Evolutionary conservation across 2,113 vertebrate genomes (phyloP).

Genomic region (Zosterops borbonicus): DNA sequence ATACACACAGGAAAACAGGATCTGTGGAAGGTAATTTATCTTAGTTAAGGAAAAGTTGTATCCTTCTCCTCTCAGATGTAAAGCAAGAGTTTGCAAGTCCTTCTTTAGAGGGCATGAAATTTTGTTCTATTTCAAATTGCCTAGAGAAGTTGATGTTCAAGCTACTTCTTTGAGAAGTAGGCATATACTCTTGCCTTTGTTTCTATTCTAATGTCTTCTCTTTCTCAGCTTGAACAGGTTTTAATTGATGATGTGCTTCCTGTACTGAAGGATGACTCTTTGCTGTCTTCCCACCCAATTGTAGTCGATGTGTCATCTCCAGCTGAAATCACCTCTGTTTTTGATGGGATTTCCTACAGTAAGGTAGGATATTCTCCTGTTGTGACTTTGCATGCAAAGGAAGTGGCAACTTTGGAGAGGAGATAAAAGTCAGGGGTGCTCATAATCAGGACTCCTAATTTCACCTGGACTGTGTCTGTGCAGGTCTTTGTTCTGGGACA

Average conservation of each 20-base stretch:
- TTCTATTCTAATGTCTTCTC: neutral
- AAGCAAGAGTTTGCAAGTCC: neutral
- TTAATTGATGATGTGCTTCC: slow-evolving; percentile 87
- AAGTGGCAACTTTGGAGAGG: neutral
- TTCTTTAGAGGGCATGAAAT: neutral
- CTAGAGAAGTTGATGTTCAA: neutral
- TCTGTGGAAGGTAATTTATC: neutral
- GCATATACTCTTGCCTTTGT: neutral
- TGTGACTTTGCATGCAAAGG: neutral
- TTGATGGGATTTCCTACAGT: slow-evolving; percentile 94
- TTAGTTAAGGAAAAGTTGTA: neutral
- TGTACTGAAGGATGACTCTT: slow-evolving; percentile 88
- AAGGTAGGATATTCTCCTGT: slow-evolving; percentile 77
- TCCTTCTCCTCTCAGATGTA: neutral
- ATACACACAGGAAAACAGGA: neutral
- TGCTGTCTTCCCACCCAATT: slow-evolving; percentile 90
- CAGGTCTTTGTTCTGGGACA: neutral
- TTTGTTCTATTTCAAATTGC: neutral
- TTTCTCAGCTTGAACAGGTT: slow-evolving; percentile 86
- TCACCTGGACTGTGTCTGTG: neutral
- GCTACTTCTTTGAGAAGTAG: neutral
- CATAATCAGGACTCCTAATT: neutral
- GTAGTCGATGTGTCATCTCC: slow-evolving; percentile 86
- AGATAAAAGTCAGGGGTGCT: neutral
- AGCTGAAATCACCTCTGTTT: slow-evolving; percentile 96